phyloP scores from a whole-genome alignment of 2,113 vertebrate species.

The Xyliphius kryptos region DNA sequence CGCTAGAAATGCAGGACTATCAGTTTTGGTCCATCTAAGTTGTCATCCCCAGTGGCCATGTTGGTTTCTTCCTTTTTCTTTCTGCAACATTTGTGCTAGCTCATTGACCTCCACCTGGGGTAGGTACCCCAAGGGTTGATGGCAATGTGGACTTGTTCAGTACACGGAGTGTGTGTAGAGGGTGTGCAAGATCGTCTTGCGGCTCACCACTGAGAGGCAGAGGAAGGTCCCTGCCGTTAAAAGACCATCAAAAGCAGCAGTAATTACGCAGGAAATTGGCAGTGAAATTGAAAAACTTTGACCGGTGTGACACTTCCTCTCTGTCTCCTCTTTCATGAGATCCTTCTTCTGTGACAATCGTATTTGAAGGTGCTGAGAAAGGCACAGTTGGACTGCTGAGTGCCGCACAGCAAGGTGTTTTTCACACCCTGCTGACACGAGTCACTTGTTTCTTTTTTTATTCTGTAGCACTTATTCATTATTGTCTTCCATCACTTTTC shows the following conservation, averaged over 20 bases:
- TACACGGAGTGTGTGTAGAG: background rate
- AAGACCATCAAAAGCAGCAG: slow-evolving; percentile 73
- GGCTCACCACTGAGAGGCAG: slow-evolving; percentile 52
- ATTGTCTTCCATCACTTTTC: slow-evolving; percentile 29
- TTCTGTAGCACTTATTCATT: slow-evolving; percentile 32
- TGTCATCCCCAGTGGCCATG: no score
- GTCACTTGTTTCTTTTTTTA: slow-evolving; percentile 11
- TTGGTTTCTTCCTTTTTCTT: no score
- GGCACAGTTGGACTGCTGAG: slow-evolving; percentile 33
- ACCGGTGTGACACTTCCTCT: slow-evolving; percentile 52
- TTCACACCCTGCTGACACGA: slow-evolving; percentile 38
- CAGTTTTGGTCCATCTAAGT: slow-evolving; percentile 15
- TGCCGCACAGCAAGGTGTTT: slow-evolving; percentile 41
- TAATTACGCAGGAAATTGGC: slow-evolving; percentile 80
- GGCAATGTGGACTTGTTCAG: slow-evolving; percentile 49
- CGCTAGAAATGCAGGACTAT: slow-evolving; percentile 6
- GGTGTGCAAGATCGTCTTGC: slow-evolving; percentile 37
- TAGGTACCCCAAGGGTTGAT: slow-evolving; percentile 63
- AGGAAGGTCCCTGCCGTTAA: slow-evolving; percentile 64
- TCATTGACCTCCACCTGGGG: slow-evolving; percentile 45
- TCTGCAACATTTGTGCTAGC: no score
- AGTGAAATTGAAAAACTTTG: slow-evolving; percentile 82
- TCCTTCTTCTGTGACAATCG: slow-evolving; percentile 54
- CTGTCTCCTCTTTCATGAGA: slow-evolving; percentile 30
- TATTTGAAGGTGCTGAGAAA: slow-evolving; percentile 48